These are phyloP conservation scores for Prochilodus magdalenae DNA, from an alignment of 2,113 vertebrate genomes.

Conservation along the genomic window DNA sequence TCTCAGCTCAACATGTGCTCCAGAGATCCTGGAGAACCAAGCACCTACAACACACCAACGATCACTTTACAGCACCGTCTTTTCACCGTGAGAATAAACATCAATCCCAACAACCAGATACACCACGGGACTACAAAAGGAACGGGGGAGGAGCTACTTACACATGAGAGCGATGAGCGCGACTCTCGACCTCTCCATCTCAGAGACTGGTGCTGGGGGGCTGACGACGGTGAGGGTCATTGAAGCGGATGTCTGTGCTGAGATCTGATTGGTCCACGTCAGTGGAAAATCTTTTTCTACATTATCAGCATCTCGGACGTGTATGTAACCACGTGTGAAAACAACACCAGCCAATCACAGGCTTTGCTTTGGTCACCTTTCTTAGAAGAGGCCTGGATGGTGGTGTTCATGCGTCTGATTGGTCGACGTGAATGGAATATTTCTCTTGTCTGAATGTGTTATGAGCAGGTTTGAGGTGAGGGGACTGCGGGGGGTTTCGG, in stretches of 20 bases:
- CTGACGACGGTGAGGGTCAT: not conserved
- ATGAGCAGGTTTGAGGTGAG: no score
- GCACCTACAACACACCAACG: not conserved
- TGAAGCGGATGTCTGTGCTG: not conserved
- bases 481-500: not conserved
- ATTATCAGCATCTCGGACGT: no score
- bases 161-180: conserved; percentile 6
- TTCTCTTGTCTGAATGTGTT: not conserved
- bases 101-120: no score
- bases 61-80: no score
- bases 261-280: conserved; percentile 11
- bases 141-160: no score
- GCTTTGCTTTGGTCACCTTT: no score
- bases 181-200: conserved; percentile 13
- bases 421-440: no score
- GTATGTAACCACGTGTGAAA: no score
- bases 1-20: not conserved
- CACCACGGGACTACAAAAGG: no score
- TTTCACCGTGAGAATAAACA: not conserved
- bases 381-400: no score
- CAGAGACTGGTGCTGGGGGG: not conserved
- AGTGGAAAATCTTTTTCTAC: not conserved
- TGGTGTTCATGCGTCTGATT: no score
- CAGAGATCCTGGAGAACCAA: not conserved
- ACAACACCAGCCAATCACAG: no score